phyloP scores from a whole-genome alignment of 2,797 vertebrate genomes.

The Brotula barbata region DNA sequence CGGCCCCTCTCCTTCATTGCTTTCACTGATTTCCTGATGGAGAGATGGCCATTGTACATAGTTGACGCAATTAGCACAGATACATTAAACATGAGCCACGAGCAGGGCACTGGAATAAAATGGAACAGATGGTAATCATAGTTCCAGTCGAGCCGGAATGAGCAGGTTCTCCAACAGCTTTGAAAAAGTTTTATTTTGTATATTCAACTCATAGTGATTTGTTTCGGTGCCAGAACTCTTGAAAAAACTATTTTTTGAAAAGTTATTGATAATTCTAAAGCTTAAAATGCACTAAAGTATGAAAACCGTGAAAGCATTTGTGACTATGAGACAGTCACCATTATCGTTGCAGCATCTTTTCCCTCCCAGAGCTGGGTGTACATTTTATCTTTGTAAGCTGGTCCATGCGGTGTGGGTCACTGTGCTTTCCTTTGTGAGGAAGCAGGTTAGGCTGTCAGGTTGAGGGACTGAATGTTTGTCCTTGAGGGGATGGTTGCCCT shows the following conservation, averaged over 20 bases:
- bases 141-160: slow-evolving; percentile 74
- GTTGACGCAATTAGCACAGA: slow-evolving; percentile 74
- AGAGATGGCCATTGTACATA: slow-evolving; percentile 59
- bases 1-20: slow-evolving; percentile 40
- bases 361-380: slow-evolving; percentile 31
- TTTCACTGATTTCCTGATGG: slow-evolving; percentile 56
- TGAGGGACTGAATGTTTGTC: slow-evolving; percentile 51
- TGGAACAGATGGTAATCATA: slow-evolving; percentile 79
- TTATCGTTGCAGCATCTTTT: slow-evolving; percentile 17
- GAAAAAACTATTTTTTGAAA: slow-evolving; percentile 13
- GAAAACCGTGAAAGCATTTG: not conserved
- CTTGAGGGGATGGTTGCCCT: slow-evolving; percentile 69
- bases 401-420: slow-evolving; percentile 58
- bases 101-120: slow-evolving; percentile 70
- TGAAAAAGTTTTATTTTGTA: slow-evolving; percentile 48
- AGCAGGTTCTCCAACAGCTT: slow-evolving; percentile 68
- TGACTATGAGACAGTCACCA: not conserved
- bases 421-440: slow-evolving; percentile 39
- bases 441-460: slow-evolving; percentile 56
- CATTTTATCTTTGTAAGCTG: slow-evolving; percentile 54
- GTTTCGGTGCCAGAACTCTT: slow-evolving; percentile 21
- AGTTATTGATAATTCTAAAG: slow-evolving; percentile 13
- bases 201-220: slow-evolving; percentile 7
- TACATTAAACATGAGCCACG: slow-evolving; percentile 78
- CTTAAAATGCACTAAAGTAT: slow-evolving; percentile 2